Conservation (phyloP, 2,888 invertebrate species). For the Lasioglossum oenotherae region DNA sequence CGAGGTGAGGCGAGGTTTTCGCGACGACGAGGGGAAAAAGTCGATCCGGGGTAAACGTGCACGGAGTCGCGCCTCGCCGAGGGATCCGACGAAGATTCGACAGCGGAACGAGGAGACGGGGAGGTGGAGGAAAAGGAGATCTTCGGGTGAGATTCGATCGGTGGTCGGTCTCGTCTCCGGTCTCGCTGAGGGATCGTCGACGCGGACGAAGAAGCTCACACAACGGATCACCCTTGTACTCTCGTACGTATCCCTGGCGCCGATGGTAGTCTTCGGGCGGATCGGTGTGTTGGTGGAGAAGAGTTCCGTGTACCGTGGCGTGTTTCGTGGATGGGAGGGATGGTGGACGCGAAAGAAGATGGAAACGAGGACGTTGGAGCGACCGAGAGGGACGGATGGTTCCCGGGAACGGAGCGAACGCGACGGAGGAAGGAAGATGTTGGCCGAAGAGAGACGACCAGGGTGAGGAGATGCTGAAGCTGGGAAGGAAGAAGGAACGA, state of each 20-base stretch:
- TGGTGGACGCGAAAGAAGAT: conserved; percentile 40
- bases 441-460: conserved; percentile 6
- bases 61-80: conserved; percentile 51
- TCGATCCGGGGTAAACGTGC: conserved; percentile 54
- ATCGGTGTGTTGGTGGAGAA: conserved; percentile 65
- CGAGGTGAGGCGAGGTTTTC: conserved; percentile 37
- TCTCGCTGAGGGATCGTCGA: conserved; percentile 34
- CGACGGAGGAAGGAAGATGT: conserved; percentile 36
- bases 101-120: conserved; percentile 27
- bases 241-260: conserved; percentile 30
- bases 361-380: conserved; percentile 18
- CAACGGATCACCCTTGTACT: conserved; percentile 50
- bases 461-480: conserved; percentile 8
- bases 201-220: conserved; percentile 46
- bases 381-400: conserved; percentile 38
- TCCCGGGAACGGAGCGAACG: conserved; percentile 26
- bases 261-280: conserved; percentile 46
- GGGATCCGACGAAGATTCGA: conserved; percentile 37
- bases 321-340: conserved; percentile 48
- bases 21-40: conserved; percentile 54
- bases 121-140: conserved; percentile 58
- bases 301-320: conserved; percentile 73
- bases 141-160: conserved; percentile 66
- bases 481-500: conserved; percentile 15
- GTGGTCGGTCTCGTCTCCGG: conserved; percentile 27